Evolutionary conservation across 2,888 invertebrate genomes (phyloP).

Genomic region (Gymnoscelis rufifasciata): DNA sequence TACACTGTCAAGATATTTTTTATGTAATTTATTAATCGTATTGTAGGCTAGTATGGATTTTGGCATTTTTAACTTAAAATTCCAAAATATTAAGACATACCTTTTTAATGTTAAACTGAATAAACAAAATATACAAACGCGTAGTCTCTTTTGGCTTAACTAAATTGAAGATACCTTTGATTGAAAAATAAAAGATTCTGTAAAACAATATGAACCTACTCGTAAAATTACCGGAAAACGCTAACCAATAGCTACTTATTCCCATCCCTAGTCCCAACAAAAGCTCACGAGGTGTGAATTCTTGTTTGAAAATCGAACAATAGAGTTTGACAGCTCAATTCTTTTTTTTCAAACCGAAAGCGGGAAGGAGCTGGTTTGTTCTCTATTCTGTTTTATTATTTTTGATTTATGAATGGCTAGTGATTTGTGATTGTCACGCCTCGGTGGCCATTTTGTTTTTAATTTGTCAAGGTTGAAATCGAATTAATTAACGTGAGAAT

Average conservation of each 20-base stretch:
- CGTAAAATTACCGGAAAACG: neutral
- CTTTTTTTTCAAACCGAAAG: conserved; percentile 35
- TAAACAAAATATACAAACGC: too few relatives aligned
- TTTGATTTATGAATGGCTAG: conserved; percentile 22
- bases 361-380: conserved; percentile 37
- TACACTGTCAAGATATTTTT: too few relatives aligned
- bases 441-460: conserved; percentile 26
- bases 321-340: conserved; percentile 54
- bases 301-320: conserved; percentile 51
- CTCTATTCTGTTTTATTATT: conserved; percentile 32
- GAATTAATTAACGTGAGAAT: conserved; percentile 14
- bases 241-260: conserved; percentile 1
- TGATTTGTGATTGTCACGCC: conserved; percentile 31
- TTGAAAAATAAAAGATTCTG: too few relatives aligned
- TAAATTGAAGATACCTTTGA: too few relatives aligned
- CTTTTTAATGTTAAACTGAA: too few relatives aligned
- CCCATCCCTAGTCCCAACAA: conserved; percentile 25
- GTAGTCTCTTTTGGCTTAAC: too few relatives aligned
- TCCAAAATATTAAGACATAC: too few relatives aligned
- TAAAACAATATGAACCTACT: too few relatives aligned
- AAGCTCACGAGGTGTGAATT: conserved; percentile 43
- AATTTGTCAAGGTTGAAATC: conserved; percentile 21
- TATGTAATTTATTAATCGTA: too few relatives aligned
- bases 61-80: too few relatives aligned
- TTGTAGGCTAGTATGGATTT: too few relatives aligned